A percentile compares a stretch with the other conserved stretches of the same genome.
phyloP scores from a whole-genome alignment of 2,888 invertebrate species.

The Nowickia ferox region DNA sequence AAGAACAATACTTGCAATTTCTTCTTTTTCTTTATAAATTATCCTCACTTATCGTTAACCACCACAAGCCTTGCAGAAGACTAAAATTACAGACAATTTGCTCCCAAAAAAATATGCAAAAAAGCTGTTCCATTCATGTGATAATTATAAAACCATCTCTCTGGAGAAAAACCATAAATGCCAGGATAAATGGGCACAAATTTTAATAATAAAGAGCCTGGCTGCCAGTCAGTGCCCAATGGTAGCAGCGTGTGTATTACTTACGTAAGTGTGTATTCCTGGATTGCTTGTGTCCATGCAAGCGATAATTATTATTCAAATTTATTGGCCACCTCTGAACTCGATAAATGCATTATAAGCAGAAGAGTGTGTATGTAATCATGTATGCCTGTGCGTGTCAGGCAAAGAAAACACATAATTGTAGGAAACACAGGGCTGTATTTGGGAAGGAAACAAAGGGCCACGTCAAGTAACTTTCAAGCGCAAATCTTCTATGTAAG shows the following conservation, averaged over 20 bases:
- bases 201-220: slow-evolving; percentile 49
- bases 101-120: slow-evolving; percentile 18
- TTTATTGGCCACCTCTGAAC: slow-evolving; percentile 82
- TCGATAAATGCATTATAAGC: slow-evolving; percentile 81
- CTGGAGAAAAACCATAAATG: slow-evolving; percentile 40
- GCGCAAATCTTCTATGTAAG: not conserved
- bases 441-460: not conserved
- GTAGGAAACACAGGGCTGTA: not conserved
- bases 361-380: slow-evolving; percentile 27
- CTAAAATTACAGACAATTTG: slow-evolving; percentile 54
- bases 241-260: not conserved
- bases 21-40: slow-evolving; percentile 24
- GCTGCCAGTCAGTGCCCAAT: slow-evolving; percentile 12
- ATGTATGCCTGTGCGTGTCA: not conserved
- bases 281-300: slow-evolving; percentile 71
- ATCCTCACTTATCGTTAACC: slow-evolving; percentile 41
- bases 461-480: not conserved
- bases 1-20: not conserved
- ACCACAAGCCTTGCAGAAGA: slow-evolving; percentile 45
- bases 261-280: not conserved
- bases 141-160: slow-evolving; percentile 67
- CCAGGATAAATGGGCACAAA: slow-evolving; percentile 46
- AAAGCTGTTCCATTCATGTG: slow-evolving; percentile 50
- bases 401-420: slow-evolving; percentile 14
- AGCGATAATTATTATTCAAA: slow-evolving; percentile 82